Evolutionary conservation across 1,140 invertebrate genomes (phyloP).

Genomic region (Episyrphus balteatus): DNA sequence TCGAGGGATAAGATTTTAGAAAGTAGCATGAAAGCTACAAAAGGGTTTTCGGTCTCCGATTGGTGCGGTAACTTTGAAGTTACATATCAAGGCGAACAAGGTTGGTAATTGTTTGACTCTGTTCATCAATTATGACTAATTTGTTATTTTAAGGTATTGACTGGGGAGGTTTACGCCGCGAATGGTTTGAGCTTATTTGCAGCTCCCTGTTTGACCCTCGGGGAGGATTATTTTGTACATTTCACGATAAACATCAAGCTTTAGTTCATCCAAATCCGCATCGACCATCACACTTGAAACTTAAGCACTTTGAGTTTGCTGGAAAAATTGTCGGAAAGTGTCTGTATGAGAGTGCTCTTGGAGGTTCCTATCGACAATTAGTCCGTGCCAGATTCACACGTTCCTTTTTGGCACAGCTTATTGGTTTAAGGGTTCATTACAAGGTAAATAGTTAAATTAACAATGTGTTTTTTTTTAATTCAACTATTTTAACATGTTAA

Average conservation of each 20-base stretch:
- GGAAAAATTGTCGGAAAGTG: constrained; percentile 76
- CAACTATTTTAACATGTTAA: not conserved
- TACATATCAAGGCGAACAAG: constrained; percentile 82
- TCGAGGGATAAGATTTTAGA: constrained; percentile 68
- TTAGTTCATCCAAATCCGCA: constrained; percentile 82
- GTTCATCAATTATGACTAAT: constrained; percentile 3
- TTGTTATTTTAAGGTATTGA: constrained; percentile 58
- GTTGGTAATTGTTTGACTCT: constrained; percentile 37
- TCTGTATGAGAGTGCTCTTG: constrained; percentile 76
- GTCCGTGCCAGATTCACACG: constrained; percentile 82
- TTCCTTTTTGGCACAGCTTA: constrained; percentile 89
- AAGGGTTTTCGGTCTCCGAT: constrained; percentile 58
- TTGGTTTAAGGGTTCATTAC: constrained; percentile 80
- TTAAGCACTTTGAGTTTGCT: constrained; percentile 88
- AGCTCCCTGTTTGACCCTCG: constrained; percentile 74
- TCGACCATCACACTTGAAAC: constrained; percentile 59
- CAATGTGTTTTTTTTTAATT: constrained; percentile 1
- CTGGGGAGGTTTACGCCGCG: constrained; percentile 83
- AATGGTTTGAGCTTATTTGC: constrained; percentile 89
- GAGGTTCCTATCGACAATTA: constrained; percentile 75
- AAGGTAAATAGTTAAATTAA: constrained; percentile 43
- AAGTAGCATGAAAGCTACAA: constrained; percentile 75
- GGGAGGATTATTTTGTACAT: constrained; percentile 71
- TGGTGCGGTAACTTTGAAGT: constrained; percentile 93
- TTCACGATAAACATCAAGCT: constrained; percentile 72